Conservation (phyloP, 2,113 vertebrate species). For the Manacus vitellinus region DNA sequence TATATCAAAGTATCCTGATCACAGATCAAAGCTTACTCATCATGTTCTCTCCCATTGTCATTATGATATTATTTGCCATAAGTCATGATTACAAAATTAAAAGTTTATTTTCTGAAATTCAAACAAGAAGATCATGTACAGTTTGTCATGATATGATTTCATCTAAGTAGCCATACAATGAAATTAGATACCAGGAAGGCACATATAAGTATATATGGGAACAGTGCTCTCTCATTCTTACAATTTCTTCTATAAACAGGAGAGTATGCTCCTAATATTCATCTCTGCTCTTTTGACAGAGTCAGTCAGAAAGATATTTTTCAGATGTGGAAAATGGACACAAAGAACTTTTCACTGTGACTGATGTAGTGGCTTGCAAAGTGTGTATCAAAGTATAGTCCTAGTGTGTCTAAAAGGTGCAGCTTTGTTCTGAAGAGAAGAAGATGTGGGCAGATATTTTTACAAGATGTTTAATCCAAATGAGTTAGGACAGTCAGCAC, state of each 20-base stretch:
- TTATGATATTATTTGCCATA: not conserved
- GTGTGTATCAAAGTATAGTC: not conserved
- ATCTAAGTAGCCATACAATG: not conserved
- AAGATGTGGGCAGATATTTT: not conserved
- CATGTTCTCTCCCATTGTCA: not conserved
- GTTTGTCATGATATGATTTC: not conserved
- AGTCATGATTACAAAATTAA: not conserved
- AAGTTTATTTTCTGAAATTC: not conserved
- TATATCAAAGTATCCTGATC: not conserved
- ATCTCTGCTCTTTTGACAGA: not conserved
- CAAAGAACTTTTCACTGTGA: not conserved
- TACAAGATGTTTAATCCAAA: not conserved
- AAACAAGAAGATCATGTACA: not conserved
- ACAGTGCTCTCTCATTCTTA: not conserved
- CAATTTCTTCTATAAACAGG: not conserved
- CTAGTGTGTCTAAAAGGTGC: not conserved
- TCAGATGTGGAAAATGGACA: not conserved
- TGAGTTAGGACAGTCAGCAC: not conserved
- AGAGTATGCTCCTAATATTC: not conserved
- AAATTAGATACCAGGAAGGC: not conserved
- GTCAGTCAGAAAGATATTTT: not conserved
- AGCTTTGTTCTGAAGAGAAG: not conserved
- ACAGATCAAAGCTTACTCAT: not conserved
- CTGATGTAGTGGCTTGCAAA: not conserved
- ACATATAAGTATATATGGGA: not conserved